Base-by-base conservation (phyloP, 2,797 vertebrate species). In the Gadopsis marmoratus region DNA sequence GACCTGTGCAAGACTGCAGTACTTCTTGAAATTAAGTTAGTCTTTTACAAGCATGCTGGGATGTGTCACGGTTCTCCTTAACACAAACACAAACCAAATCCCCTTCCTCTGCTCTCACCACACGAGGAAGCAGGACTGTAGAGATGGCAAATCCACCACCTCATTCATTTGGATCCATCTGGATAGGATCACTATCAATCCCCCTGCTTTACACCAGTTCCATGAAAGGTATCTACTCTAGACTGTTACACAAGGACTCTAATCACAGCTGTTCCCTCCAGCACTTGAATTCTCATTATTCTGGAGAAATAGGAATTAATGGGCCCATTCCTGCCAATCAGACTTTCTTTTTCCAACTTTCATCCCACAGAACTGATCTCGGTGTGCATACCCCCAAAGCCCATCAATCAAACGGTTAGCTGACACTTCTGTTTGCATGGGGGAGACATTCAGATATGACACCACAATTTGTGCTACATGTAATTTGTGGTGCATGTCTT, bases 141-240 rank as follows among this genome's bases (percentile, higher is more conserved):
- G 65, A 62, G 58, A 79, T 47, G 31, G 62, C 65, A 78, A 80
- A 80, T 82, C 39, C 54, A 37, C 47, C 66, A 41, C 66, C 51
- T 84, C 67, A 69, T 80, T 76, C 51, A 70, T 84, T 78, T 79
- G 37, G 26, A 77, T 81, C 82, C 81, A 88, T 86, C 81, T 85
- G 83, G 78, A 81, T n/a, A 62, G 81, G 71, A 85, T 85, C 41
- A 33, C 63, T 60, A 43, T 79, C 76, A 86, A 72, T 76, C 66
- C 78, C 68, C 23, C 66, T 58, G 79, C 67, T 82, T 80, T 75
- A 74, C 47, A 74, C 56, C 43, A 71, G 16, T 79, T 81, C 65
- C 56, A 78, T 56, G 71, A 77, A 79, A 85, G 74, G 74, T 83
- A 68, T 79, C 70, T 53, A 16, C 71, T 74, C 33, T n/a, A 56